Evolutionary conservation across 2,888 invertebrate species (phyloP).

Genomic region (Tetranychus truncatus): DNA sequence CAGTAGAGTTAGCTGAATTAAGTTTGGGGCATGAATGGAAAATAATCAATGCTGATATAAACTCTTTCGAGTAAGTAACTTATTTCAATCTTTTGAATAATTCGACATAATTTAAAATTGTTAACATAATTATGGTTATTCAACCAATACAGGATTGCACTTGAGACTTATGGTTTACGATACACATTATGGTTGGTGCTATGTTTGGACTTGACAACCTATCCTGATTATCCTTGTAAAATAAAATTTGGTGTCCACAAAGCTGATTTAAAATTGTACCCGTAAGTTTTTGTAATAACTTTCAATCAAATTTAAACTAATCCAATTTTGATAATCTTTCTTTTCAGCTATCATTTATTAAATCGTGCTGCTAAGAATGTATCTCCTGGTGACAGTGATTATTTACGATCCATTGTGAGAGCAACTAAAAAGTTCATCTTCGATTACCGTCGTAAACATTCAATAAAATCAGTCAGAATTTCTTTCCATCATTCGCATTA

Average conservation of each 20-base stretch:
- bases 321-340: no score
- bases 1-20: background rate
- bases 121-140: no score
- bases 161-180: background rate
- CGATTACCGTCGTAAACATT: background rate
- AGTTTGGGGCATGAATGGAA: background rate
- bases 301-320: no score
- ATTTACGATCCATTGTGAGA: background rate
- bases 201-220: background rate
- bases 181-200: background rate
- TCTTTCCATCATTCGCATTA: background rate
- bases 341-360: background rate
- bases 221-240: background rate
- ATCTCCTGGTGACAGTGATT: background rate
- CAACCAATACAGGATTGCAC: background rate
- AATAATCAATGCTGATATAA: background rate
- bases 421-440: background rate
- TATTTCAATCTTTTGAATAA: no score
- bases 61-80: background rate
- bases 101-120: no score
- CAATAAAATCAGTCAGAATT: background rate
- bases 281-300: background rate
- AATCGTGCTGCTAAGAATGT: background rate
- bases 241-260: background rate
- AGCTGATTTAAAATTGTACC: background rate